phyloP scores from a whole-genome alignment of 2,888 invertebrate genomes.

The Lacanobia oleracea region DNA sequence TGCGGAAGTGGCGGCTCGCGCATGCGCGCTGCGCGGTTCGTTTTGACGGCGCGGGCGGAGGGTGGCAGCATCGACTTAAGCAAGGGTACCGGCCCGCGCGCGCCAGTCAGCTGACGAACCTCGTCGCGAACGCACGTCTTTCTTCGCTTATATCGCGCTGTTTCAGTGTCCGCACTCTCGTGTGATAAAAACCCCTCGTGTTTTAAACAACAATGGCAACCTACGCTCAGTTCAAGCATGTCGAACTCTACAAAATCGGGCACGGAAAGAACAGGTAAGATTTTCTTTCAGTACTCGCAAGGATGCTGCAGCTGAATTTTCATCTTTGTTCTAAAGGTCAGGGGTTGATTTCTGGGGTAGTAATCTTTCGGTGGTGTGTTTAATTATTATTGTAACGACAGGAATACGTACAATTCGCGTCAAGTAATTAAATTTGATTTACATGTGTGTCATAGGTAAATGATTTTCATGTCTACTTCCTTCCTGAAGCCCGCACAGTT shows the following conservation, averaged over 20 bases:
- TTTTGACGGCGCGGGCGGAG: slow-evolving; percentile 86
- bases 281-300: slow-evolving; percentile 65
- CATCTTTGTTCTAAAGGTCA: slow-evolving; percentile 71
- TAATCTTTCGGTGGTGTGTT: not conserved
- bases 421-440: not conserved
- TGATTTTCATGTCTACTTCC: slow-evolving; percentile 2
- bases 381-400: not conserved
- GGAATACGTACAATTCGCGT: not conserved
- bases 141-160: slow-evolving; percentile 64
- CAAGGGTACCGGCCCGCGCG: slow-evolving; percentile 85
- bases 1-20: slow-evolving; percentile 76
- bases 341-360: slow-evolving; percentile 43
- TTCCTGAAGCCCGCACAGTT: slow-evolving; percentile 4
- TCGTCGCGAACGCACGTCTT: slow-evolving; percentile 78
- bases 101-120: slow-evolving; percentile 89
- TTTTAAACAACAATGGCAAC: slow-evolving; percentile 93
- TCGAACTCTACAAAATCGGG: slow-evolving; percentile 98
- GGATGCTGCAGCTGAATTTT: slow-evolving; percentile 76
- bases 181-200: slow-evolving; percentile 76
- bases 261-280: slow-evolving; percentile 97
- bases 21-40: slow-evolving; percentile 82
- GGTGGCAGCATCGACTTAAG: slow-evolving; percentile 88
- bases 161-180: slow-evolving; percentile 78
- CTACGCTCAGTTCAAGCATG: slow-evolving; percentile 97
- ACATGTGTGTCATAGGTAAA: not conserved